A percentile compares a stretch with the other conserved stretches of the same genome.
Conservation (phyloP, 2,797 vertebrate species). For the Poeciliopsis infans region DNA sequence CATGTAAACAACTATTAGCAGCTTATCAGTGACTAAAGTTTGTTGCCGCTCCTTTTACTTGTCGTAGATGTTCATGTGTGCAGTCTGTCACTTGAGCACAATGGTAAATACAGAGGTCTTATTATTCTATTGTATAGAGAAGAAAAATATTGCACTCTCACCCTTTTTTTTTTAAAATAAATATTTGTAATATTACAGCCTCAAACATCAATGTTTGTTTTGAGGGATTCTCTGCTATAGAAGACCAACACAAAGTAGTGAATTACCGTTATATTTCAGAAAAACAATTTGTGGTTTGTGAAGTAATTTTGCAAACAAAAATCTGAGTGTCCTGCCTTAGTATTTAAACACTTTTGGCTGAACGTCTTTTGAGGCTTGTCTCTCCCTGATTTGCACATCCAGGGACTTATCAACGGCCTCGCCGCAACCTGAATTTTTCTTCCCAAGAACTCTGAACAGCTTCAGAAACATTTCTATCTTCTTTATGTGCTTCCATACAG, state of each 20-base stretch:
- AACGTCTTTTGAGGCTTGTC: background rate
- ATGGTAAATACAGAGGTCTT: background rate
- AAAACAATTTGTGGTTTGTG: constrained; percentile 7
- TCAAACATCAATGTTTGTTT: background rate
- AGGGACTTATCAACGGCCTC: background rate
- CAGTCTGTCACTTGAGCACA: background rate
- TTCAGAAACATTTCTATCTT: background rate
- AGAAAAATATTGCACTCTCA: background rate
- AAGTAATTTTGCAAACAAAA: background rate
- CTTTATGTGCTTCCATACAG: background rate
- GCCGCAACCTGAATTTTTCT: background rate
- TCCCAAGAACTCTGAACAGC: background rate
- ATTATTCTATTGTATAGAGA: background rate
- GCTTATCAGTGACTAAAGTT: constrained; percentile 24
- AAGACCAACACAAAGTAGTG: background rate
- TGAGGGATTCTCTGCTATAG: background rate
- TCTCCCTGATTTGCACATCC: background rate
- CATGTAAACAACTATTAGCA: constrained; percentile 25
- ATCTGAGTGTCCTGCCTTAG: background rate
- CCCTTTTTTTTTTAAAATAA: too few relatives aligned
- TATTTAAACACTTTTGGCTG: background rate
- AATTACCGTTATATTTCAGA: background rate
- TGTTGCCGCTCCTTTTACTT: constrained; percentile 21
- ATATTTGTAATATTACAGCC: background rate
- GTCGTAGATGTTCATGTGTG: constrained; percentile 40